Percentiles rank a stretch among this genome's conserved stretches.
Conservation (phyloP, 2,113 vertebrate species). For the Eidolon helvum region DNA sequence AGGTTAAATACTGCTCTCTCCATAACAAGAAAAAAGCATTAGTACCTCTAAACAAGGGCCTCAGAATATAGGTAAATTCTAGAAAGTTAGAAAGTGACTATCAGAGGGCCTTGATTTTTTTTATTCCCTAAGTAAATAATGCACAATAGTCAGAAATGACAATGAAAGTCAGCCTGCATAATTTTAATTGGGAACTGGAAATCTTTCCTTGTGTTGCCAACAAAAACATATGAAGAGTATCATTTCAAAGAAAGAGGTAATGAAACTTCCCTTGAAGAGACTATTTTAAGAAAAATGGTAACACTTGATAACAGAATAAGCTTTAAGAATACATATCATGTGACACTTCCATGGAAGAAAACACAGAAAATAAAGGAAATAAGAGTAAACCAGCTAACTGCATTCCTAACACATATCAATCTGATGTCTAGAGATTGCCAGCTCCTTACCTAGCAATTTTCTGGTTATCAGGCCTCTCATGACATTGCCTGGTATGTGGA, state of each 20-base stretch:
- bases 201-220: conserved; percentile 34
- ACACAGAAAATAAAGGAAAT: background rate
- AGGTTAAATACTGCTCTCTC: background rate
- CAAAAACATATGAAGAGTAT: conserved; percentile 61
- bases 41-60: background rate
- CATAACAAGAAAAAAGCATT: background rate
- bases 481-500: background rate
- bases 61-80: background rate
- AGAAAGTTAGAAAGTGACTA: conserved; percentile 23
- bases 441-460: background rate
- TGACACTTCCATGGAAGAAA: background rate
- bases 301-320: conserved; percentile 2
- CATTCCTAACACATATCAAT: background rate
- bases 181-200: conserved; percentile 60
- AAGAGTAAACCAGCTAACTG: background rate
- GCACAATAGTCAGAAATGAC: conserved; percentile 29
- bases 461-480: background rate
- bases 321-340: background rate
- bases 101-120: background rate
- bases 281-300: conserved; percentile 45
- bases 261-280: conserved; percentile 54
- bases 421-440: background rate
- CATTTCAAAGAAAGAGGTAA: conserved; percentile 65
- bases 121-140: conserved; percentile 31
- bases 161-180: conserved; percentile 1